Percentiles rank a stretch among this genome's conserved stretches.
phyloP scores from a whole-genome alignment of 2,113 vertebrate genomes.

The Typhlomys cinereus region DNA sequence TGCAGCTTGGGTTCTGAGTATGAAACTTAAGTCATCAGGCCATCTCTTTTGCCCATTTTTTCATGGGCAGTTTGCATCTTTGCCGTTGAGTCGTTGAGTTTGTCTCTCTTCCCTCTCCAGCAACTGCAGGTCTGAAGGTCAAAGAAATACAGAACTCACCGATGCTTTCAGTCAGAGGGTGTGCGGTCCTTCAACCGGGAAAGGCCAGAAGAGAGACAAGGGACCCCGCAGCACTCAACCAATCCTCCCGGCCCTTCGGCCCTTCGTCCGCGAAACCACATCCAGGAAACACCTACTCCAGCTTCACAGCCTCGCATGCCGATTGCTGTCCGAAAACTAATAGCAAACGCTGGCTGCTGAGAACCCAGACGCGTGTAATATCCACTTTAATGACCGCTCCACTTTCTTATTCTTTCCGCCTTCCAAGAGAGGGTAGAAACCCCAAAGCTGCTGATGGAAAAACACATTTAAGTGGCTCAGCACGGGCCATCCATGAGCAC shows the following conservation, averaged over 20 bases:
- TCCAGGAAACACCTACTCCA: not conserved
- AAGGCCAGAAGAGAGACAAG: not conserved
- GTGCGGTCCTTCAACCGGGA: not conserved
- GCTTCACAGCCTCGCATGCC: not conserved
- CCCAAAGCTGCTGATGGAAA: constrained; percentile 55
- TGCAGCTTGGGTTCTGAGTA: too few relatives aligned
- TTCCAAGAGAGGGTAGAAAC: not conserved
- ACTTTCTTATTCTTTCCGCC: constrained; percentile 14
- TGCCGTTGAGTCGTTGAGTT: not conserved
- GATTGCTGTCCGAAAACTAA: constrained; percentile 16
- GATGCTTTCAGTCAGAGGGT: not conserved
- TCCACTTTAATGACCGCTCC: not conserved
- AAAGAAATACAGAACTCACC: not conserved
- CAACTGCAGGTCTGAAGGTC: not conserved
- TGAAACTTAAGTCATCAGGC: too few relatives aligned
- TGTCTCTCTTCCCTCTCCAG: not conserved
- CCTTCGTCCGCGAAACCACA: too few relatives aligned
- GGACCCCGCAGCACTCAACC: not conserved
- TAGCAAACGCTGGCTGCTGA: not conserved
- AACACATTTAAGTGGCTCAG: constrained; percentile 66
- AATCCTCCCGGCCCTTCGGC: not conserved
- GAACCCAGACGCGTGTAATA: constrained; percentile 21
- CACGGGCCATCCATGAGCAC: constrained; percentile 55
- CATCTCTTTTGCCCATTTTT: not conserved
- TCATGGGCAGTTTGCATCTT: not conserved